Percentiles rank a stretch among this genome's conserved stretches.
Conservation (phyloP, 1,140 invertebrate species). For the Tribolium castaneum region DNA sequence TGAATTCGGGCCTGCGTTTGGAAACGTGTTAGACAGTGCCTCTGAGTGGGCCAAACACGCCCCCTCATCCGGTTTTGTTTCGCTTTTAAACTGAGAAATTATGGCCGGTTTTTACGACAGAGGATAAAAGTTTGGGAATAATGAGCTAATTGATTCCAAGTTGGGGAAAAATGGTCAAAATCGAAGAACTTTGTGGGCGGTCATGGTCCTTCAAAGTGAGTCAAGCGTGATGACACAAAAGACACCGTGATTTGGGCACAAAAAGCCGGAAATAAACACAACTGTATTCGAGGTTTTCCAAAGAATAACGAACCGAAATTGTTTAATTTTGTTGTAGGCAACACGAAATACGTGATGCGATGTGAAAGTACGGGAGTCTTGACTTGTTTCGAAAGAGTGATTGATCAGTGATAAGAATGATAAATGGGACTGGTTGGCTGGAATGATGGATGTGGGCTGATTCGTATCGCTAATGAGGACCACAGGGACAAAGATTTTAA, state of each 20-base stretch:
- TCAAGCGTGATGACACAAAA: conserved; percentile 36
- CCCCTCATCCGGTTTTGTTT: conserved; percentile 28
- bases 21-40: background rate
- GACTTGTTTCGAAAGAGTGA: background rate
- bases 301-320: background rate
- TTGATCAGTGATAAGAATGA: background rate
- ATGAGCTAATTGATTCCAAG: background rate
- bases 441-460: background rate
- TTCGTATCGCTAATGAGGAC: no score
- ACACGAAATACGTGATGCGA: background rate
- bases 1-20: no score
- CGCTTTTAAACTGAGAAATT: background rate
- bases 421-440: background rate
- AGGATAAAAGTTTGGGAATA: background rate
- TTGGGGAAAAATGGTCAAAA: background rate
- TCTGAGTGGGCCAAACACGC: conserved; percentile 7
- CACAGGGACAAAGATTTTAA: no score
- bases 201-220: conserved; percentile 29
- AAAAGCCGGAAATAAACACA: background rate
- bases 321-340: background rate
- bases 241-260: conserved; percentile 3
- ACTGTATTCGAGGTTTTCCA: background rate
- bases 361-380: background rate
- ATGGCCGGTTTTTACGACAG: background rate
- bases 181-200: conserved; percentile 27